Evolutionary conservation across 2,113 vertebrate species (phyloP), one percentile per base, ranked within the genome.

Genomic region (Xyrauchen texanus): DNA sequence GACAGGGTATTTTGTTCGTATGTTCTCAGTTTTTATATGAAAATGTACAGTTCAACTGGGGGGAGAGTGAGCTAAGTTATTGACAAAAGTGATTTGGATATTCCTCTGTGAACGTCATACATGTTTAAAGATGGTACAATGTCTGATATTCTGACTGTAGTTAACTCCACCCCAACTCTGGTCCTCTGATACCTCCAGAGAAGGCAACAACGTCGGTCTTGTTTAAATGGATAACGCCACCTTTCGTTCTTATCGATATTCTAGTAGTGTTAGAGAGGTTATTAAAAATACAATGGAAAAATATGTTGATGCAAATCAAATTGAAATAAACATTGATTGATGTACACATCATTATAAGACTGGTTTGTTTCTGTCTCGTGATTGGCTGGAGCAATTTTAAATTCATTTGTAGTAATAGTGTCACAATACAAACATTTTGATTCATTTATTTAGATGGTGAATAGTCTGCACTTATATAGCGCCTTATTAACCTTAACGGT

Each of bases 321-420:
- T 86, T 89, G 84, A 93, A 94, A 93, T 93, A 94, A 93, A 93
- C 92, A 92, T 90, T 90, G 89, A 91, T 92, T 92, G 92, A 93
- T 93, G 93, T 93, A 93, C 85, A 91, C 76, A 85, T 67, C 34
- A 62, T 51, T 34, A 47, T 61, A 57, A 75, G 71, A 79, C 67
- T 81, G 51, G 51, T 61, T 84, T 81, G 68, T 84, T 76, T 75
- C 47, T 77, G 15, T 74, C 58, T 34, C 68, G 47, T 5, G 46
- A 42, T 53, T 49, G 51, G 13, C 4, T 55, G 42, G 21, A 9
- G 44, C 11, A 16, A 42, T 52, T 49, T 52, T 8, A 8, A 53
- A 52, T 10, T 53, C 9, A 53, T 53, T 53, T 10, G 11, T 53
- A 11, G 21, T 51, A 49, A 16, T 15, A 42, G 68, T 62, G 5